Conservation (phyloP, 2,888 invertebrate genomes). For the Neria commutata region DNA sequence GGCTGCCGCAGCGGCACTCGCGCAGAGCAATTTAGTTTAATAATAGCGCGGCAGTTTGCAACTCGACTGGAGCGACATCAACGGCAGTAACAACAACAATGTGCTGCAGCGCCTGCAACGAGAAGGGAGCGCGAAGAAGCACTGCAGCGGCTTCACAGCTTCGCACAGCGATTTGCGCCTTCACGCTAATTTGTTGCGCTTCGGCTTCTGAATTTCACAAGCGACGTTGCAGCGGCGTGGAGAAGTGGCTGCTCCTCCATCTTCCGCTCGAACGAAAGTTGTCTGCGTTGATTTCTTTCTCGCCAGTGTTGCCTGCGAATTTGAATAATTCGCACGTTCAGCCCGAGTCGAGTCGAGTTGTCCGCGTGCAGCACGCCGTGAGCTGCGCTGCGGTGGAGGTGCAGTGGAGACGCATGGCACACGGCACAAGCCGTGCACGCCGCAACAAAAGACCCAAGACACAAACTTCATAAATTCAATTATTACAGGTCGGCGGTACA, state of each 20-base stretch:
- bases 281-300: background rate
- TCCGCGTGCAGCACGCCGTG: constrained; percentile 8
- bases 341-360: background rate
- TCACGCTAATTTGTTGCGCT: constrained; percentile 44
- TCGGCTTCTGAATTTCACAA: constrained; percentile 39
- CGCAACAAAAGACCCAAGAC: background rate
- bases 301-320: constrained; percentile 6
- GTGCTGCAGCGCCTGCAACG: background rate
- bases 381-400: background rate
- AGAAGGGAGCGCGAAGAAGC: background rate
- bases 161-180: constrained; percentile 42
- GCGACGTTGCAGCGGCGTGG: constrained; percentile 19
- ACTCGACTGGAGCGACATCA: too few relatives aligned
- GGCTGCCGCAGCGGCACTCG: too few relatives aligned
- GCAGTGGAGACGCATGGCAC: background rate
- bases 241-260: too few relatives aligned
- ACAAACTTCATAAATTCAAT: too few relatives aligned
- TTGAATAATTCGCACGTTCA: constrained; percentile 16
- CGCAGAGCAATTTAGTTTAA: too few relatives aligned
- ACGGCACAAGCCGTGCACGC: background rate
- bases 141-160: constrained; percentile 30
- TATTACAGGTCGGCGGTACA: too few relatives aligned
- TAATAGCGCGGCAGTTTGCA: too few relatives aligned
- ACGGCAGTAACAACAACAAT: constrained; percentile 12
- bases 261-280: constrained; percentile 5